Base-by-base conservation (phyloP, 2,113 vertebrate species). In the Neoarius graeffei region DNA sequence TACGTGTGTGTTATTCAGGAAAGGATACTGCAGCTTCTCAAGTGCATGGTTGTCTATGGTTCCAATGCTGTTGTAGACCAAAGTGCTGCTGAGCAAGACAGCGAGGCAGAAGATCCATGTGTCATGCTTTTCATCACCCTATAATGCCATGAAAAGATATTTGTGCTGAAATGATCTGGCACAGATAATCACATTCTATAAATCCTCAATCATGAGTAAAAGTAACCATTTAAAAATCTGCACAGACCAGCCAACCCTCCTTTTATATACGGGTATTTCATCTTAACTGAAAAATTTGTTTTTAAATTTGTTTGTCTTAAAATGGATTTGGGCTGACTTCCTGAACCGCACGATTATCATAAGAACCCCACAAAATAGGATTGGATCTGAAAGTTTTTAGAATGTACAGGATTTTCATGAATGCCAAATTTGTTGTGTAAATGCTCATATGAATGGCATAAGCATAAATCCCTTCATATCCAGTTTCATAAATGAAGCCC, bases 41-140 rank as follows among this genome's bases (percentile, higher is more conserved):
- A 91, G 19, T 25, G 90, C 69, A 50, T 30, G 27, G 7, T 91
- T 85, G 73, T 88, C 90, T 56, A 94, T 93, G 71, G 88, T 88
- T 1, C 90, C 86, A 48, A 84, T 42, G 66, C 93, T 94, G 89
- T 94, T 94, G 83, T 93, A 94, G 56, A 94, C 88, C 25, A 94
- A 54, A 57, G 89, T 88, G 52, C 92, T 93, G 88, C 94, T 94
- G 19, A 94, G 90, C 13, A 94, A 90, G 67, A 94, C 57, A 9
- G 93, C 89, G 89, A 93, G 59, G 3, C 91, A 91, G 25, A 94
- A 95, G 91, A 94, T 92, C 94, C 93, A 95, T 0, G 90, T 86
- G 71, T 95, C 94, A 13, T 94, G 94, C 83, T 92, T 91, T 11
- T 87, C 7, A 71, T 93, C 88, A 1, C 90, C 92, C 93, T 94